Percentiles rank a stretch among this genome's conserved stretches.
phyloP scores from a whole-genome alignment of 2,888 invertebrate genomes.

The Tetheella fluctuosa region DNA sequence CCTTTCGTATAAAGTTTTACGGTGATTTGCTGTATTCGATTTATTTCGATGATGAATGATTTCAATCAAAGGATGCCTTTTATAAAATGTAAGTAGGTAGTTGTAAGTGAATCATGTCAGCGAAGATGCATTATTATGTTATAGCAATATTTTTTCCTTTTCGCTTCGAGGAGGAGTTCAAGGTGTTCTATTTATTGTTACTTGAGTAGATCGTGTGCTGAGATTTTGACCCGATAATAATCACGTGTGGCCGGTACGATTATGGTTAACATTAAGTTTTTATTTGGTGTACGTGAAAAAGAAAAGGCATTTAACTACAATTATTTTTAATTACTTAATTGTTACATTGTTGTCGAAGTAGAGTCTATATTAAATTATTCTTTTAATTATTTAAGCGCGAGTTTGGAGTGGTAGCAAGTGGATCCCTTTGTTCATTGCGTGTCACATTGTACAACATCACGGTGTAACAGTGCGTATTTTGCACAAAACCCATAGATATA shows the following conservation, averaged over 20 bases:
- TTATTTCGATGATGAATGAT: slow-evolving; percentile 64
- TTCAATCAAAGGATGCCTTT: slow-evolving; percentile 78
- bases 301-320: slow-evolving; percentile 76
- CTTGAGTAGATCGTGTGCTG: slow-evolving; percentile 53
- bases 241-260: slow-evolving; percentile 43
- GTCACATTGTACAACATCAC: slow-evolving; percentile 7
- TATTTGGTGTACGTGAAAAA: slow-evolving; percentile 49
- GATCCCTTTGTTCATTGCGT: background rate
- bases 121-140: slow-evolving; percentile 68
- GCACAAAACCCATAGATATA: slow-evolving; percentile 5
- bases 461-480: background rate
- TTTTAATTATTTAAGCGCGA: slow-evolving; percentile 63
- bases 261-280: slow-evolving; percentile 57
- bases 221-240: slow-evolving; percentile 50
- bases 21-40: slow-evolving; percentile 71
- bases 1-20: slow-evolving; percentile 58
- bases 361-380: slow-evolving; percentile 81
- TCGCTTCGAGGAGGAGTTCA: slow-evolving; percentile 55
- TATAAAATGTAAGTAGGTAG: slow-evolving; percentile 81
- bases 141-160: slow-evolving; percentile 65
- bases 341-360: slow-evolving; percentile 78
- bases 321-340: slow-evolving; percentile 72
- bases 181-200: slow-evolving; percentile 59
- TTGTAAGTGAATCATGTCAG: slow-evolving; percentile 65
- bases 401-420: slow-evolving; percentile 30